These are phyloP conservation scores for Artemia sinica DNA, from an alignment of 2,888 invertebrate genomes.

Conservation along the genomic window DNA sequence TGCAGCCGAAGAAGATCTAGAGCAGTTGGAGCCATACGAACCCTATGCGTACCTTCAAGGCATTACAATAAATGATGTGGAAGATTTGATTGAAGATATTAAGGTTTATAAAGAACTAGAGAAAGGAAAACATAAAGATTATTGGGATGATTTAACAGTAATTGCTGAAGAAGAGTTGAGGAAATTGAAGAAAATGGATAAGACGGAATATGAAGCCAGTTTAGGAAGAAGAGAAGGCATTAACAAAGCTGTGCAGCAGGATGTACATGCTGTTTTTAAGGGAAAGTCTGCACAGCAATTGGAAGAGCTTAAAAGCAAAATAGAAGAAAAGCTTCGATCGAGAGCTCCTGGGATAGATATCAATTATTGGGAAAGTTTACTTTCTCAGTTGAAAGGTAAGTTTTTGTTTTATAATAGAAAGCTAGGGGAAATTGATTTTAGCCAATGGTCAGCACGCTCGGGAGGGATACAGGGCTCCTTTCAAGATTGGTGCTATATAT, in stretches of 20 bases:
- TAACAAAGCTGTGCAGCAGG: conserved; percentile 72
- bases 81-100: conserved; percentile 89
- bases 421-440: too few species aligned
- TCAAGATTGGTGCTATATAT: too few species aligned
- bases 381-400: conserved; percentile 72
- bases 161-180: conserved; percentile 83
- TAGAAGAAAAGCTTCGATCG: conserved; percentile 66
- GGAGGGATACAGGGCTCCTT: too few species aligned
- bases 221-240: conserved; percentile 55
- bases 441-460: too few species aligned
- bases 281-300: conserved; percentile 80
- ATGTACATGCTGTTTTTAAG: conserved; percentile 74
- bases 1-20: conserved; percentile 67
- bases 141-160: conserved; percentile 90
- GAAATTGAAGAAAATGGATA: conserved; percentile 58
- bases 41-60: conserved; percentile 90
- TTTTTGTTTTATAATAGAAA: not conserved
- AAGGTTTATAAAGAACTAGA: conserved; percentile 84
- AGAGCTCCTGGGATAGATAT: conserved; percentile 80
- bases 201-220: conserved; percentile 41
- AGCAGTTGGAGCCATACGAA: conserved; percentile 93
- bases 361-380: conserved; percentile 90
- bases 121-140: conserved; percentile 64
- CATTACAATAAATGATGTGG: conserved; percentile 68
- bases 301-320: conserved; percentile 59